Percentiles rank a stretch among this genome's conserved stretches.
Conservation (phyloP, 2,797 vertebrate genomes). For the Cuculus canorus region DNA sequence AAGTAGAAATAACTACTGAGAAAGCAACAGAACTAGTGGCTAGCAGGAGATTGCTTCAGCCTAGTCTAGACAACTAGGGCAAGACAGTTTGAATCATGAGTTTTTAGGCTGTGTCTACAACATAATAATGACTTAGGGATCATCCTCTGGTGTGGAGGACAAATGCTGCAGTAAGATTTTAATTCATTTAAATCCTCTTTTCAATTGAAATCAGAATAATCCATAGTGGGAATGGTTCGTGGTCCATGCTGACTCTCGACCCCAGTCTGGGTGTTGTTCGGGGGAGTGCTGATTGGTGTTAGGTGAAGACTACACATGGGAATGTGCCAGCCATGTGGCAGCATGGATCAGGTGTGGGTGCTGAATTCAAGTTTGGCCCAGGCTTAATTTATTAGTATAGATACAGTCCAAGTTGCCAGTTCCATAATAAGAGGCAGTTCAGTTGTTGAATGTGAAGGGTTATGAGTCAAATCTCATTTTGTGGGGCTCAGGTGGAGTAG, state of each 20-base stretch:
- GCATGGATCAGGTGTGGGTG: accelerated
- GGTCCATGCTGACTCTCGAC: not conserved
- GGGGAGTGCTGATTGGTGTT: not conserved
- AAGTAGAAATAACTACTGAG: not conserved
- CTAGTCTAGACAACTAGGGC: not conserved
- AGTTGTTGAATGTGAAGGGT: not conserved
- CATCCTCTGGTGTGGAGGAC: not conserved
- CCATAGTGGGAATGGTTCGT: not conserved
- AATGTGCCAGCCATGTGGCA: not conserved
- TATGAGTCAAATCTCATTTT: not conserved
- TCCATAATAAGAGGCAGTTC: not conserved
- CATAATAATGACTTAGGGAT: not conserved
- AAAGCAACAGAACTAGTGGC: not conserved
- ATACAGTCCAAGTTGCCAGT: not conserved
- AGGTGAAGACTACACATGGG: not conserved
- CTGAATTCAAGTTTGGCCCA: accelerated
- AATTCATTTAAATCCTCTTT: not conserved
- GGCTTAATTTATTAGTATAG: not conserved
- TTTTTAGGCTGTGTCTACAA: not conserved
- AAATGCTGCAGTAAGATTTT: not conserved
- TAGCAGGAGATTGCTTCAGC: not conserved
- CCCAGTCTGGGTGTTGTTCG: not conserved
- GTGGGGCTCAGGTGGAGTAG: not conserved
- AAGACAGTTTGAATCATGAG: not conserved
- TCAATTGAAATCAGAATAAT: not conserved